Evolutionary conservation across 2,113 vertebrate species (phyloP).

Genomic region (Marmota flaviventris): DNA sequence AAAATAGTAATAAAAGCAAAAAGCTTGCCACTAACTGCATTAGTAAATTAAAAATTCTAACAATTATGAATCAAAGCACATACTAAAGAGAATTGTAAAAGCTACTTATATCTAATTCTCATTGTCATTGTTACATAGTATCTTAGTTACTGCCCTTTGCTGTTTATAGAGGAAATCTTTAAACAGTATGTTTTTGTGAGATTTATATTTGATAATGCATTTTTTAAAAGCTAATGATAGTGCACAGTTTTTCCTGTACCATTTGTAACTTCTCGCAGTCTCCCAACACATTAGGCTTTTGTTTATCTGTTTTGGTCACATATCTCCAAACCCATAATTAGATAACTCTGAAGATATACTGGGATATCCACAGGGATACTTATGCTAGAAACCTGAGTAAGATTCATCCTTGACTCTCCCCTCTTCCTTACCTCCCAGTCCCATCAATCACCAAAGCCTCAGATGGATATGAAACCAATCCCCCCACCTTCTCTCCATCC

Average conservation of each 20-base stretch:
- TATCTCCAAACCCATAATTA: not conserved
- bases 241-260: not conserved
- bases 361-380: not conserved
- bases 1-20: slow-evolving; percentile 30
- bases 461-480: not conserved
- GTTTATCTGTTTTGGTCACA: not conserved
- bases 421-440: not conserved
- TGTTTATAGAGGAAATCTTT: not conserved
- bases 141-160: not conserved
- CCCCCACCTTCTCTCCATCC: not conserved
- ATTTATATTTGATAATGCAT: not conserved
- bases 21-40: not conserved
- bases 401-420: not conserved
- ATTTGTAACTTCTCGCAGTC: not conserved
- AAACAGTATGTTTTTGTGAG: not conserved
- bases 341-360: not conserved
- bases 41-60: slow-evolving; percentile 28
- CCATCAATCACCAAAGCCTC: not conserved
- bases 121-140: not conserved
- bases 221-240: not conserved
- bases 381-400: not conserved
- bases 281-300: not conserved
- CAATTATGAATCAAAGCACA: not conserved
- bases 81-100: not conserved
- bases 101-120: not conserved